These are phyloP conservation scores for Orchesella flavescens DNA, from an alignment of 2,888 invertebrate genomes.

Conservation along the genomic window DNA sequence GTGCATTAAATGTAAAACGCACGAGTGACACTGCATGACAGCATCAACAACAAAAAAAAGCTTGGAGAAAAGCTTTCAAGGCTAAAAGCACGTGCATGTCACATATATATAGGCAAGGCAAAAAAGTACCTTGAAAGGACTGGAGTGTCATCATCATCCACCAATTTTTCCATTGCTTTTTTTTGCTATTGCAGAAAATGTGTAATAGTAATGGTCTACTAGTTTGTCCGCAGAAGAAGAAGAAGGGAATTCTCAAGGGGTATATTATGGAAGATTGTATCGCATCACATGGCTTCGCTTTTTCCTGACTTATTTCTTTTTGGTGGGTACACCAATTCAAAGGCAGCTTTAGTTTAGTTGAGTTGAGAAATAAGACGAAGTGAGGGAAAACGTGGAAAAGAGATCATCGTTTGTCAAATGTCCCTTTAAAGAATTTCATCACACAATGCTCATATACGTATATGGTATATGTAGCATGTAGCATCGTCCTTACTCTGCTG, in stretches of 20 bases:
- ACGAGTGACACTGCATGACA: background rate
- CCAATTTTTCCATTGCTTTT: background rate
- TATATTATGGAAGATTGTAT: no score
- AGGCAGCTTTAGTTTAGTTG: no score
- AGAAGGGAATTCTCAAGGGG: no score
- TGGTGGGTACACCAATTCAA: no score
- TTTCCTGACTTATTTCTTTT: no score
- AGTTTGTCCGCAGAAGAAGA: background rate
- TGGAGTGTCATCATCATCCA: no score
- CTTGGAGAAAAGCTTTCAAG: background rate
- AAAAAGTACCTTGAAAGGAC: background rate
- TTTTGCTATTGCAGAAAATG: background rate
- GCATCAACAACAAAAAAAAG: background rate
- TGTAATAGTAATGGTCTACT: background rate
- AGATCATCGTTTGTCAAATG: conserved; percentile 20
- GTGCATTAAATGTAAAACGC: background rate
- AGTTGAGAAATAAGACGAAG: background rate
- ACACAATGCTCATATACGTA: background rate
- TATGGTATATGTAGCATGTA: no score
- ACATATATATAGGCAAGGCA: no score
- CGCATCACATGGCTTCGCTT: no score
- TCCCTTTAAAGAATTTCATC: conserved; percentile 1
- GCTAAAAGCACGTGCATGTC: conserved; percentile 14
- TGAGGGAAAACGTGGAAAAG: conserved; percentile 12
- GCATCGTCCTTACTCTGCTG: no score